Evolutionary conservation across 53 echinoderm and acorn worm genomes (phyloP).

Genomic region (Paracentrotus lividus): DNA sequence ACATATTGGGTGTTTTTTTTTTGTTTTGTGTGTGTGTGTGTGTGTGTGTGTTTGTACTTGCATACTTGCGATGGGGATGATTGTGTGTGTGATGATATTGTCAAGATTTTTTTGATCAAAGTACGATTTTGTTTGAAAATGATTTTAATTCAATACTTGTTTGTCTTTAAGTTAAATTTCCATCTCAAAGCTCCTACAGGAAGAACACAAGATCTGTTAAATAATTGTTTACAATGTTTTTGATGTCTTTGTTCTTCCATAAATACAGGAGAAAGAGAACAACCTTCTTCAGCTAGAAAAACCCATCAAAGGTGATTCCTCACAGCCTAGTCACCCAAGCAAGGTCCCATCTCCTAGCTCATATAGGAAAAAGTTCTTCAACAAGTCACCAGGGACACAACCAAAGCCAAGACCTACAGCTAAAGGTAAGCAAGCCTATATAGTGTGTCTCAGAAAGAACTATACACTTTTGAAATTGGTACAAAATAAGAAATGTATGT

Average conservation of each 20-base stretch:
- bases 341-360: conserved; percentile 62
- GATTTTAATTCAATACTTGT: no score
- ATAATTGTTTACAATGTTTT: no score
- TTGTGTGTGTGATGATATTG: no score
- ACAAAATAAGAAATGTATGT: no score
- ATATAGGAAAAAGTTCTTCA: conserved; percentile 68
- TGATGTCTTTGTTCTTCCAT: no score
- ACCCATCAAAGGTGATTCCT: conserved; percentile 39
- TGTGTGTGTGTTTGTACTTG: neutral
- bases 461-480: no score
- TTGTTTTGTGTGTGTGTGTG: neutral
- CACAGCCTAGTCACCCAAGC: conserved; percentile 17
- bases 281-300: conserved; percentile 34
- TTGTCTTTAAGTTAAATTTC: neutral
- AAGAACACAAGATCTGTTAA: no score
- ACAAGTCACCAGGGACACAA: conserved; percentile 20
- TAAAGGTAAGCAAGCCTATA: conserved; percentile 43
- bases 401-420: conserved; percentile 58
- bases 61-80: neutral
- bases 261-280: conserved; percentile 76
- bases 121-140: no score
- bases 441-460: neutral
- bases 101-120: neutral
- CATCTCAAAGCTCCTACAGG: no score
- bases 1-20: neutral